Evolutionary conservation across 92 coral and sea anemone species (phyloP).

Genomic region (Siderastrea radians): DNA sequence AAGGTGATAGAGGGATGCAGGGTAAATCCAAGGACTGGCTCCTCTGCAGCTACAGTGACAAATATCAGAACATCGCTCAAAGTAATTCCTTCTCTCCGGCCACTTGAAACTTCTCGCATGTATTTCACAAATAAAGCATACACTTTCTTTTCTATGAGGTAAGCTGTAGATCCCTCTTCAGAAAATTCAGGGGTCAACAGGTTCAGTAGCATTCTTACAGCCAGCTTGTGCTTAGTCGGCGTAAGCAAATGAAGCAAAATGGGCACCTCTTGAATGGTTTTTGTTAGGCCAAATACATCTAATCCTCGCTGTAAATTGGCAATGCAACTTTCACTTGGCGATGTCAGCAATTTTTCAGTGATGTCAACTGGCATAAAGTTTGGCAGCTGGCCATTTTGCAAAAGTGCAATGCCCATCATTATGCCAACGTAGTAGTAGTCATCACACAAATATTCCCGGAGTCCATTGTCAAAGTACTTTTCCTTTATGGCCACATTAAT

Average conservation of each 20-base stretch:
- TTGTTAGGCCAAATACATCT: slow-evolving; percentile 61
- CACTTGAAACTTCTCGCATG: slow-evolving; percentile 77
- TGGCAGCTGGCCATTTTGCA: slow-evolving; percentile 70
- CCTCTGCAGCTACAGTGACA: slow-evolving; percentile 78
- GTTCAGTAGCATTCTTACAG: slow-evolving; percentile 58
- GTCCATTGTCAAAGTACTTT: slow-evolving; percentile 64
- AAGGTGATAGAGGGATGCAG: slow-evolving; percentile 62
- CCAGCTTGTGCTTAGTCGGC: slow-evolving; percentile 43
- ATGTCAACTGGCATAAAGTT: slow-evolving; percentile 40
- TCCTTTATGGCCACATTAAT: slow-evolving; percentile 56
- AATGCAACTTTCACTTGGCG: slow-evolving; percentile 45
- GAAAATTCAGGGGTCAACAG: slow-evolving; percentile 63
- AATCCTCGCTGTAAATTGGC: slow-evolving; percentile 62
- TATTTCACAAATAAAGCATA: slow-evolving; percentile 77
- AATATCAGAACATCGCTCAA: slow-evolving; percentile 60
- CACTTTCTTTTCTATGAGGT: slow-evolving; percentile 57
- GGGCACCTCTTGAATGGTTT: slow-evolving; percentile 42
- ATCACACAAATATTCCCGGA: slow-evolving; percentile 39
- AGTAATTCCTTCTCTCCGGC: slow-evolving; percentile 61
- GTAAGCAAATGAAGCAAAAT: slow-evolving; percentile 68
- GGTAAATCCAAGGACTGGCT: slow-evolving; percentile 77
- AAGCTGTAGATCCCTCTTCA: slow-evolving; percentile 70
- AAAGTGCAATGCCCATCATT: slow-evolving; percentile 61
- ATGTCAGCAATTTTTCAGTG: slow-evolving; percentile 41
- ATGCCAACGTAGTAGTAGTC: slow-evolving; percentile 65